Evolutionary conservation across 2,888 invertebrate species (phyloP), one percentile per base, ranked within the genome.

Genomic region (Spicauda simplicius): DNA sequence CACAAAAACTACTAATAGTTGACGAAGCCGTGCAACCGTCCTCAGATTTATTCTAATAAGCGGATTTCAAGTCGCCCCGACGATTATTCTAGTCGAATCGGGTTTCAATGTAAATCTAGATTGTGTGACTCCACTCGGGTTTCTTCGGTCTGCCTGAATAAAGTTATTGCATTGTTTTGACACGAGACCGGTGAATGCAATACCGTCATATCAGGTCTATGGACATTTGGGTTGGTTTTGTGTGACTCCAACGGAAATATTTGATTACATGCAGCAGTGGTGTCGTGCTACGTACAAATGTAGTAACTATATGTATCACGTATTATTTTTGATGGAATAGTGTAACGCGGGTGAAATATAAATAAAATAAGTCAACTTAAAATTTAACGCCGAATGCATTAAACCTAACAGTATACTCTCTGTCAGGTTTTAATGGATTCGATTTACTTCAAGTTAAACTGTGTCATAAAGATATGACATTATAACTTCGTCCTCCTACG

Each of bases 91-190:
- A 80, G 79, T 80, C 77, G 85, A 80, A 73, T 91, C 85, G 68
- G 79, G 85, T 91, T 91, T 83, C 91, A 83, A 76, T 85, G 88
- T 87, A 89, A 88, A 80, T 79, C 84, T 87, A 90, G 85, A 88
- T 82, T 83, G 87, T 84, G 82, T 80, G 78, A 81, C 80, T 73
- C 75, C 72, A 71, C 84, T 90, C 84, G 76, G 80, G 72, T 90
- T 88, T 86, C 88, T 80, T 75, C 72, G 68, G 79, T 76, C 76
- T 70, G 60, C 19, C 59, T 45, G 55, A 55, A 56, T 61, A 48
- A 45, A 48, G 37, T 61, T 67, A 57, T 61, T 67, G 67, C 67
- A 67, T 61, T 67, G 61, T 67, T 56, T 55, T 45, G 54, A 54
- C 54, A 33, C 55, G 66, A 48, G 45, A 65, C 48, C 48, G 52